phyloP scores from a whole-genome alignment of 2,888 invertebrate species.

The Amphiduros pacificus region DNA sequence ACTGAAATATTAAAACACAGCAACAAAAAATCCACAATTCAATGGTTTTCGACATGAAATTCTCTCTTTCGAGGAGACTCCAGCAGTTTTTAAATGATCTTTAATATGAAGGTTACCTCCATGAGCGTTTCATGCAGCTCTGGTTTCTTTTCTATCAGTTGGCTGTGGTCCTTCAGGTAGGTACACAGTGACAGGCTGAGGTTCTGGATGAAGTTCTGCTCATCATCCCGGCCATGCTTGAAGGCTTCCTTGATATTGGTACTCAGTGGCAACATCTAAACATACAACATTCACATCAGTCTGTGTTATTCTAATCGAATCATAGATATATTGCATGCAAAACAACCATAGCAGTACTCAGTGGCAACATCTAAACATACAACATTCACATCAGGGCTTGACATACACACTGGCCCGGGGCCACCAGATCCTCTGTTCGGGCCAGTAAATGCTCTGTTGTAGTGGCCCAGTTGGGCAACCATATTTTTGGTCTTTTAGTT shows the following conservation, averaged over 20 bases:
- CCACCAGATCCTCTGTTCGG: no score
- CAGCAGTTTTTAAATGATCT: no score
- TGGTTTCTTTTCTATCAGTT: conserved; percentile 65
- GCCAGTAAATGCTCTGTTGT: no score
- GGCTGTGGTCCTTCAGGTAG: conserved; percentile 93
- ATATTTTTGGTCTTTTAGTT: no score
- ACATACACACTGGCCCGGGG: no score
- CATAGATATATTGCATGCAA: no score
- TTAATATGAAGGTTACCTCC: conserved; percentile 63
- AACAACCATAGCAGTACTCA: conserved; percentile 91
- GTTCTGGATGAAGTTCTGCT: conserved; percentile 99
- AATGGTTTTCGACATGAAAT: no score
- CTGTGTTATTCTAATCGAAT: no score
- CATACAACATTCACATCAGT: neutral
- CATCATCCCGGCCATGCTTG: conserved; percentile 88
- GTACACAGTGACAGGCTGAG: conserved; percentile 95
- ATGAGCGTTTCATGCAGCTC: conserved; percentile 76
- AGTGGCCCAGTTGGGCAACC: no score
- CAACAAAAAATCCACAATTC: no score
- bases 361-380: conserved; percentile 74
- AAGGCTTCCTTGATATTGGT: conserved; percentile 95
- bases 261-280: conserved; percentile 79
- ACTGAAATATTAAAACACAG: no score
- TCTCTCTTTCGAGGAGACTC: no score
- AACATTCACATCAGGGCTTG: neutral